Evolutionary conservation across 2,797 vertebrate genomes (phyloP).

Genomic region (Taeniopygia guttata): DNA sequence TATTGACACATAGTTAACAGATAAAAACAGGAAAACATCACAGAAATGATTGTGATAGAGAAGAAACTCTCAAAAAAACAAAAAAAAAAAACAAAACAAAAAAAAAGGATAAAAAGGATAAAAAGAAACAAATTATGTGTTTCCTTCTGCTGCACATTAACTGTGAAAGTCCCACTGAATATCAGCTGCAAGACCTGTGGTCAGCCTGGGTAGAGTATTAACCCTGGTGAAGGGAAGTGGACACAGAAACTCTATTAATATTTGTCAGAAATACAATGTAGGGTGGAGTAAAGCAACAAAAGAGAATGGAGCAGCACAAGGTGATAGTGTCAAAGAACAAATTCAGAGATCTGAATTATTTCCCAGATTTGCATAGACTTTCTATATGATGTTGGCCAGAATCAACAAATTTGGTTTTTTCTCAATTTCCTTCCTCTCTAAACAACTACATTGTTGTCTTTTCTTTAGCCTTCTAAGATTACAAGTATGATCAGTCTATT

Average conservation of each 20-base stretch:
- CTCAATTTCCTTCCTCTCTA: neutral
- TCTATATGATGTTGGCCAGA: neutral
- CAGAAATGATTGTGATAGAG: neutral
- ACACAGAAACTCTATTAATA: neutral
- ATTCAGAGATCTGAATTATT: neutral
- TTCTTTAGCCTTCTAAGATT: neutral
- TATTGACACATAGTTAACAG: neutral
- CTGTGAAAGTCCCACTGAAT: neutral
- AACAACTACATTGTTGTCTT: neutral
- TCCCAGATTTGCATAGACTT: neutral
- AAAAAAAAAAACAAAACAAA: neutral
- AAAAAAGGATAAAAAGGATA: too few species aligned
- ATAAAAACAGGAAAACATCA: neutral
- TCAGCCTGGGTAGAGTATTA: neutral
- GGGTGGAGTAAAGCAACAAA: neutral
- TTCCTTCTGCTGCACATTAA: neutral
- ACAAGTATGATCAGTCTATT: neutral
- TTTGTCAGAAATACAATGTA: neutral
- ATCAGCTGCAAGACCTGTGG: neutral
- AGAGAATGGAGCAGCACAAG: neutral
- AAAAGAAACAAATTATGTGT: neutral
- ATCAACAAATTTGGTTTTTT: neutral
- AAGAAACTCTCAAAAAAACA: neutral
- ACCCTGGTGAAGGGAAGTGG: neutral
- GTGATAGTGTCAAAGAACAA: neutral